These are phyloP conservation scores for Urocyon cinereoargenteus DNA, from an alignment of 2,797 vertebrate species.

Conservation along the genomic window DNA sequence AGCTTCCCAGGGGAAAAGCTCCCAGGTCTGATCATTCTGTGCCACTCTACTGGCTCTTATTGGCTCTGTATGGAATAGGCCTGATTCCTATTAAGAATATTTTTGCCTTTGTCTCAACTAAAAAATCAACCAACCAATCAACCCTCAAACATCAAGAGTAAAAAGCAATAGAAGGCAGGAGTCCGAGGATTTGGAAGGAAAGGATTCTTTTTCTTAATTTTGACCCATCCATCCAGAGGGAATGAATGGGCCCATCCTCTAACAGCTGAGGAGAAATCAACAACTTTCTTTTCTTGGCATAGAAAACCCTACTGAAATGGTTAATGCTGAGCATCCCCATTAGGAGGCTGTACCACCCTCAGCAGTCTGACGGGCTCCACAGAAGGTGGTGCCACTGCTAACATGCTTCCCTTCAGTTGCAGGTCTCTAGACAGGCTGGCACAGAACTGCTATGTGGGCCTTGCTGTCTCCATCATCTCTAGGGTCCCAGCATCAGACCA, in stretches of 20 bases:
- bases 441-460: not conserved
- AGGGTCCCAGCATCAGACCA: not conserved
- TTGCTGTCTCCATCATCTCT: not conserved
- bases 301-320: constrained; percentile 1
- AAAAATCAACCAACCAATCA: not conserved
- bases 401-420: not conserved
- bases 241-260: not conserved
- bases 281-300: constrained; percentile 11
- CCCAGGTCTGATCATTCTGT: not conserved
- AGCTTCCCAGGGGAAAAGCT: not conserved
- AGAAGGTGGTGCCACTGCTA: not conserved
- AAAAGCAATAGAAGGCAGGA: not conserved
- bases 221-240: not conserved
- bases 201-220: not conserved
- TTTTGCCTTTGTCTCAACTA: not conserved
- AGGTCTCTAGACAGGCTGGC: not conserved
- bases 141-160: not conserved
- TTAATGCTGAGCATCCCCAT: not conserved
- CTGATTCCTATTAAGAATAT: not conserved
- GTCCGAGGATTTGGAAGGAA: not conserved
- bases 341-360: not conserved
- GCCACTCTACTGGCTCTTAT: not conserved
- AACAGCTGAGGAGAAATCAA: constrained; percentile 12
- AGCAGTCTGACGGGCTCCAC: not conserved
- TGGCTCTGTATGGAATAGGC: not conserved